Percentiles rank a stretch among this genome's conserved stretches.
Conservation (phyloP, 1,140 invertebrate genomes). For the Vollenhovia emeryi region DNA sequence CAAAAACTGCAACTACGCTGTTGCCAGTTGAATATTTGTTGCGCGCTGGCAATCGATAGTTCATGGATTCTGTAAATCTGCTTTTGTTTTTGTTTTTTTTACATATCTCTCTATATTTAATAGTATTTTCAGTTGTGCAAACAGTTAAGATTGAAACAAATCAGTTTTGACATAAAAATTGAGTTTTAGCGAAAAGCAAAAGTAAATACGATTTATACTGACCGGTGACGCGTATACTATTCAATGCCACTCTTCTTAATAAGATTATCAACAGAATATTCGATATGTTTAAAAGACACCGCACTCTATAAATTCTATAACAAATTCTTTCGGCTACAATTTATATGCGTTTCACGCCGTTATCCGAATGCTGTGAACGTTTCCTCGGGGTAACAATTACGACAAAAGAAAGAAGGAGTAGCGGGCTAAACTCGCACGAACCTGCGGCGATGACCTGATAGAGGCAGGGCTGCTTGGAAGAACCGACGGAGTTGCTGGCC, state of each 20-base stretch:
- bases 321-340: not conserved
- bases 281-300: not conserved
- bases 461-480: slow-evolving; percentile 90
- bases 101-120: not conserved
- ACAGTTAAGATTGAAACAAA: slow-evolving; percentile 3
- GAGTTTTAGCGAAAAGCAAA: slow-evolving; percentile 2
- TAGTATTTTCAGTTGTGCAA: slow-evolving; percentile 11
- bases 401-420: not conserved
- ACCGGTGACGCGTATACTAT: not conserved
- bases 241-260: not conserved
- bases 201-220: slow-evolving; percentile 16
- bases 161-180: slow-evolving; percentile 15
- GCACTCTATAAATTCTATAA: not conserved
- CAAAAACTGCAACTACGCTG: not conserved
- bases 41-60: slow-evolving; percentile 1
- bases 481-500: slow-evolving; percentile 90
- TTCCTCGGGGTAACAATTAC: not conserved
- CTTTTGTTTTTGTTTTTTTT: slow-evolving; percentile 31
- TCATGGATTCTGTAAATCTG: slow-evolving; percentile 32
- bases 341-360: not conserved
- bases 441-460: slow-evolving; percentile 93
- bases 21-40: slow-evolving; percentile 38
- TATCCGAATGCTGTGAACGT: not conserved
- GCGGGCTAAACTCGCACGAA: slow-evolving; percentile 79
- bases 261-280: slow-evolving; percentile 1